Evolutionary conservation across 1,140 invertebrate genomes (phyloP).

Genomic region (Drosophila trapezifrons): DNA sequence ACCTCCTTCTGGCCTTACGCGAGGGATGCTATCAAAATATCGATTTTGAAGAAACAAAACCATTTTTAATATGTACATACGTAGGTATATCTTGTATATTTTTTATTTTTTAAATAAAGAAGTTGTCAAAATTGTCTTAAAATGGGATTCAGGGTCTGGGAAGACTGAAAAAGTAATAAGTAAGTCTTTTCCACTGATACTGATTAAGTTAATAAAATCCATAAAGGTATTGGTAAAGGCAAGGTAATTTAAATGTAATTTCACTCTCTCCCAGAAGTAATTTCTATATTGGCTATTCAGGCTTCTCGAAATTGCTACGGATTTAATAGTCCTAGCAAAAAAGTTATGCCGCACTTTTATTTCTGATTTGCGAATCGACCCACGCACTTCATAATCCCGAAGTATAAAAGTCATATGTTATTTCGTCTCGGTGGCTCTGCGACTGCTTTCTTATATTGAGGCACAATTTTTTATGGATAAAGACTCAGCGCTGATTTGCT

Average conservation of each 20-base stretch:
- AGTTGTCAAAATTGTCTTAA: no score
- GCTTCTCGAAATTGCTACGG: not conserved
- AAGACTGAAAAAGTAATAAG: no score
- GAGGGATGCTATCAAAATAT: constrained; percentile 46
- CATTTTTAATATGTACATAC: not conserved
- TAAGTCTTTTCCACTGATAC: no score
- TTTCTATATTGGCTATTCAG: not conserved
- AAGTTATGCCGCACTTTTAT: not conserved
- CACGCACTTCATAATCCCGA: constrained; percentile 38
- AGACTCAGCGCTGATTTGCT: constrained; percentile 73
- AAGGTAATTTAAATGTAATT: not conserved
- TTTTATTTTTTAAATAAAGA: no score
- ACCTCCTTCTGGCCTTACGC: constrained; percentile 18
- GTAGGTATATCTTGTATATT: not conserved
- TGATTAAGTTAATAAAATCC: no score
- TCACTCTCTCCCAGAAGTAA: not conserved
- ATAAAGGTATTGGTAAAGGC: no score
- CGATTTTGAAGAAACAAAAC: not conserved
- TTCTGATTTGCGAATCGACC: constrained; percentile 15
- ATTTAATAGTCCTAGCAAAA: not conserved
- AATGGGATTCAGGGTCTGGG: no score
- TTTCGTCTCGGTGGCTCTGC: constrained; percentile 70
- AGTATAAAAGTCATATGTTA: constrained; percentile 23
- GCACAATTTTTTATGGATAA: constrained; percentile 54
- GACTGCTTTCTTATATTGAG: constrained; percentile 35